phyloP scores from a whole-genome alignment of 2,888 invertebrate genomes.

The Ectobius pallidus region DNA sequence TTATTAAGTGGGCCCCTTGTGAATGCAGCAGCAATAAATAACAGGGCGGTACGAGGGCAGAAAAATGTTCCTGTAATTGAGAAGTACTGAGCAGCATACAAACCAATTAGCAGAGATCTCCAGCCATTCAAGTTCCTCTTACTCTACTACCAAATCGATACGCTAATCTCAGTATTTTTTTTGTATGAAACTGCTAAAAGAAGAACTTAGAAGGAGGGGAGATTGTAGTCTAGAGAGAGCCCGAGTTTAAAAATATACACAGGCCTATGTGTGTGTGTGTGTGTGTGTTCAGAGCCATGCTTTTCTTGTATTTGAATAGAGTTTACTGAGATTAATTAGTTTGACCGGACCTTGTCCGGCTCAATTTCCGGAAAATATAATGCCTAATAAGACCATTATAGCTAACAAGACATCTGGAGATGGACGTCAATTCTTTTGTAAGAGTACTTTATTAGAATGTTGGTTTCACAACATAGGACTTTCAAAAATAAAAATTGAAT shows the following conservation, averaged over 20 bases:
- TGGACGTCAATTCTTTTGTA: no score
- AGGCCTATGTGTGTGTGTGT: no score
- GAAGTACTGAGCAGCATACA: neutral
- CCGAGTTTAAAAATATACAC: neutral
- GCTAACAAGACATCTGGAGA: no score
- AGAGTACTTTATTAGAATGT: no score
- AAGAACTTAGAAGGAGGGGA: neutral
- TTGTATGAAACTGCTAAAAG: neutral
- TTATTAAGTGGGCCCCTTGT: neutral
- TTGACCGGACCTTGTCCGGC: no score
- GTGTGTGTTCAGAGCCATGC: no score
- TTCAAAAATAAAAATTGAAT: no score
- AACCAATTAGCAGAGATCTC: constrained; percentile 2
- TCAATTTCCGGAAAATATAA: no score
- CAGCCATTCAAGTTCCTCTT: neutral
- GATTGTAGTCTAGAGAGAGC: neutral
- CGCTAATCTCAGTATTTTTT: neutral
- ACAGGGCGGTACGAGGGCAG: neutral
- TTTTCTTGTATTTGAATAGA: no score
- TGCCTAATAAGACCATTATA: no score
- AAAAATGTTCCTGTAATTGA: constrained; percentile 11
- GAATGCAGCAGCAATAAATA: constrained; percentile 3
- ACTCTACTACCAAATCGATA: neutral
- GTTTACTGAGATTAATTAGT: no score
- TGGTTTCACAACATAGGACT: no score